These are phyloP conservation scores for Aleiodes testaceus DNA, from an alignment of 2,888 invertebrate genomes.

Conservation along the genomic window DNA sequence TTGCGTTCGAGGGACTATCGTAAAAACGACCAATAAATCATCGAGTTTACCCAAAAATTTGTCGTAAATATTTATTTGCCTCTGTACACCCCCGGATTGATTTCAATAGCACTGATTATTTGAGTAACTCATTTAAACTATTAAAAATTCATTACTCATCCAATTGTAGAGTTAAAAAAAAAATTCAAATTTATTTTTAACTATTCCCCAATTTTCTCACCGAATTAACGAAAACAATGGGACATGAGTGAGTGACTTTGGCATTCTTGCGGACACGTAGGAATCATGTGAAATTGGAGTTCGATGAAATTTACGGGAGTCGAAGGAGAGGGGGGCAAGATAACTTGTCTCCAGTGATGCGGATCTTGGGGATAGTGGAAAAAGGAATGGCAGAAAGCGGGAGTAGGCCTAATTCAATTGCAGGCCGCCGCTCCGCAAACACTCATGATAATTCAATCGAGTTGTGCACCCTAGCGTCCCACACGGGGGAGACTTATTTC, in stretches of 20 bases:
- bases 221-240: slow-evolving; percentile 17
- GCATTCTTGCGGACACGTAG: neutral
- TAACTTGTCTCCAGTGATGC: slow-evolving; percentile 31
- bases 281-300: slow-evolving; percentile 19
- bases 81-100: slow-evolving; percentile 33
- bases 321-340: slow-evolving; percentile 1
- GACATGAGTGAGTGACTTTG: neutral
- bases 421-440: slow-evolving; percentile 71
- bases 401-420: slow-evolving; percentile 69
- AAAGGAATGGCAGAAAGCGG: slow-evolving; percentile 40
- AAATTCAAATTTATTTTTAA: too few relatives aligned
- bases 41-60: slow-evolving; percentile 15
- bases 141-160: too few relatives aligned
- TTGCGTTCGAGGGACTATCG: slow-evolving; percentile 10
- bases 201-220: slow-evolving; percentile 2
- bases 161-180: too few relatives aligned
- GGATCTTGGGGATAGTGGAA: slow-evolving; percentile 34
- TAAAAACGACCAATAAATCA: slow-evolving; percentile 38
- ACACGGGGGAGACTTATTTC: slow-evolving; percentile 43
- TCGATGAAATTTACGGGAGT: slow-evolving; percentile 25
- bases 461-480: slow-evolving; percentile 44
- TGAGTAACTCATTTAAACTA: neutral
- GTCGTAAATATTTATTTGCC: slow-evolving; percentile 35
- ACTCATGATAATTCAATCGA: slow-evolving; percentile 73
- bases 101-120: slow-evolving; percentile 28